Evolutionary conservation across 2,797 vertebrate genomes (phyloP), one percentile per base, ranked within the genome.

Genomic region (Chromis chromis): DNA sequence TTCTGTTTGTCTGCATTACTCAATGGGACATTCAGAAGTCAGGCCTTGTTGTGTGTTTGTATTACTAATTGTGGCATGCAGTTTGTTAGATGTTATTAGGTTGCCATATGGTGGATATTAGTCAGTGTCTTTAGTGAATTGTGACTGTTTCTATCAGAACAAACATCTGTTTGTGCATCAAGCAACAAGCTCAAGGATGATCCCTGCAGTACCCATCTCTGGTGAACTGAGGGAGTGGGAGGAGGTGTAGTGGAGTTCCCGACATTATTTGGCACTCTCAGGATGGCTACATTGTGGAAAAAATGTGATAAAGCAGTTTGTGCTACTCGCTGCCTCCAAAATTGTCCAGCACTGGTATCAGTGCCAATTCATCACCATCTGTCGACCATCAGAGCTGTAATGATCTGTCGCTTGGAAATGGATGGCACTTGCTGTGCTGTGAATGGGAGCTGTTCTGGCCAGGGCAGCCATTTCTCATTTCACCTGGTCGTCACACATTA

Each of bases 321-420:
- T 82, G 81, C 70, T 86, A 83, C 65, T 81, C 77, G 65, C 59
- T 81, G 75, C 75, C 59, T 86, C 79, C 68, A 78, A 90, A 86
- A 88, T 82, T 79, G 70, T 73, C 80, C 69, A 77, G 76, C 65
- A 66, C 16, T 16, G n/a, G 78, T 68, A 86, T 85, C 83, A 77
- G 72, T 39, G 69, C 74, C 83, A 84, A 90, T 93, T 85, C 79
- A 90, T 93, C 90, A 91, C 85, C 88, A 87, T 88, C 85, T 86
- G 85, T 83, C 78, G 42, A 80, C 88, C 82, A 90, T 89, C 85
- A 90, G 83, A 77, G 83, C 81, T 64, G 84, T 86, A 89, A 89
- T 89, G 84, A 91, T 91, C 84, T 89, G 88, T 91, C 78, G 40
- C 73, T 74, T 81, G 86, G 79, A 78, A 87, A 91, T 83, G 64